Conservation (phyloP, 2,113 vertebrate genomes). For the Podilymbus podiceps region DNA sequence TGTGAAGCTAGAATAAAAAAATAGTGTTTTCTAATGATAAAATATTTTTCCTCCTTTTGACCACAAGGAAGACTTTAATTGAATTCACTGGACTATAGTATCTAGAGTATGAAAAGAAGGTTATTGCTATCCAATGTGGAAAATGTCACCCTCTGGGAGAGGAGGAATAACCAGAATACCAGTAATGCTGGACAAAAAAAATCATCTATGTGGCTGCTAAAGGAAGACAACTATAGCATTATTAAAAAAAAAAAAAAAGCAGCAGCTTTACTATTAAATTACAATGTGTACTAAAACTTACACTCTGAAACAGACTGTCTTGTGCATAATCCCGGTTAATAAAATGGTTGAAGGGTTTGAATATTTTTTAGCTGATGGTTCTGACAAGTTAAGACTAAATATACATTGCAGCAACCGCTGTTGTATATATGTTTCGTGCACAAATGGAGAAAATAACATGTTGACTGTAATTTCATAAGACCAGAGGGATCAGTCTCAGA, state of each 20-base stretch:
- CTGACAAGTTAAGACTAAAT: slow-evolving; percentile 59
- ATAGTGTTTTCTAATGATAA: background rate
- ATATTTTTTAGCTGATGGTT: background rate
- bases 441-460: slow-evolving; percentile 69
- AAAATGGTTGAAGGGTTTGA: slow-evolving; percentile 20
- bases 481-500: slow-evolving; percentile 58
- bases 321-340: slow-evolving; percentile 15
- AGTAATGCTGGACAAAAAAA: background rate
- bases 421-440: slow-evolving; percentile 57
- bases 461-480: slow-evolving; percentile 72
- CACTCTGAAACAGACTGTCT: background rate
- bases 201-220: background rate
- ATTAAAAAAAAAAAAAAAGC: background rate
- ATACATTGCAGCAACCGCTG: background rate
- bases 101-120: background rate
- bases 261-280: slow-evolving; percentile 11
- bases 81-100: background rate
- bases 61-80: background rate
- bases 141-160: slow-evolving; percentile 14
- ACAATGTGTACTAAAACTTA: background rate
- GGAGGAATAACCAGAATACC: slow-evolving; percentile 27
- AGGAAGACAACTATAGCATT: background rate
- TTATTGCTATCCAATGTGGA: background rate
- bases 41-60: background rate
- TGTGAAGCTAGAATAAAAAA: background rate